Percentiles rank a stretch among this genome's conserved stretches.
Conservation (phyloP, 2,113 vertebrate genomes). For the Pipa parva region DNA sequence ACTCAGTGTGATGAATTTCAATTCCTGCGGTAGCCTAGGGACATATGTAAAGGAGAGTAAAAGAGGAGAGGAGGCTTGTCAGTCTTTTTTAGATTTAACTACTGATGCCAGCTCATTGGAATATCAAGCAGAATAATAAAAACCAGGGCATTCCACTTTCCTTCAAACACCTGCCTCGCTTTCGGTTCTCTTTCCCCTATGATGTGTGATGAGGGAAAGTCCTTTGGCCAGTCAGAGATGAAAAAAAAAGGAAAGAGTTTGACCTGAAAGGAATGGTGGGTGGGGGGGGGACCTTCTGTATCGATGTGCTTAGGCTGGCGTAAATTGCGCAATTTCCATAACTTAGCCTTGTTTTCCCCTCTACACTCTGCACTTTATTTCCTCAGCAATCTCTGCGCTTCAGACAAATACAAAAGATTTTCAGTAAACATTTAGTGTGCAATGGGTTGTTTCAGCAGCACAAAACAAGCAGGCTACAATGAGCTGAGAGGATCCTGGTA, state of each 20-base stretch:
- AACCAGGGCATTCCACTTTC: conserved; percentile 4
- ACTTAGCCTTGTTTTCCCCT: no score
- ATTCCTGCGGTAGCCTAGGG: conserved; percentile 32
- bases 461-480: no score
- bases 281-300: no score
- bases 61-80: conserved; percentile 32
- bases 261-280: no score
- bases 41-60: conserved; percentile 25
- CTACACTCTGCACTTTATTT: no score
- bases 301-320: no score
- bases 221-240: background rate
- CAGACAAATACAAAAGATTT: no score
- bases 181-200: background rate
- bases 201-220: background rate
- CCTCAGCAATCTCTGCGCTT: no score
- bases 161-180: background rate
- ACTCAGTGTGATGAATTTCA: conserved; percentile 41
- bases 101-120: conserved; percentile 35
- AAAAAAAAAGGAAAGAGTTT: background rate
- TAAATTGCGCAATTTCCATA: no score
- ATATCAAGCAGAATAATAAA: conserved; percentile 35
- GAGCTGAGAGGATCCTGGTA: no score
- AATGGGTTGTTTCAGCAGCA: no score
- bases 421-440: no score
- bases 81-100: conserved; percentile 41